Conservation (phyloP, 2,113 vertebrate genomes). For the Eudorcas thomsonii region DNA sequence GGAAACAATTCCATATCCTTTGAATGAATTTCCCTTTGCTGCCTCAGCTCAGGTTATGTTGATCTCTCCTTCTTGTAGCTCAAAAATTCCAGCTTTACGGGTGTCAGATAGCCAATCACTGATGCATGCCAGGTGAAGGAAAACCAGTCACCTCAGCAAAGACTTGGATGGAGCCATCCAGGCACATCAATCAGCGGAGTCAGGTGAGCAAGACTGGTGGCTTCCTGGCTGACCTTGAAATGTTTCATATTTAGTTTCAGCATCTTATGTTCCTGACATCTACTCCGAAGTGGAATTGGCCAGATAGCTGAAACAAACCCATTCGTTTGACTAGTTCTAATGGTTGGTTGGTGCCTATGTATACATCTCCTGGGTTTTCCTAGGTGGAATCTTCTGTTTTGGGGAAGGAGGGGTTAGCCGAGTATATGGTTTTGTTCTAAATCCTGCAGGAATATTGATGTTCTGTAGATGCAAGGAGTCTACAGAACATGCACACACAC, state of each 20-base stretch:
- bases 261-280: not conserved
- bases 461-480: not conserved
- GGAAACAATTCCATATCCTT: not conserved
- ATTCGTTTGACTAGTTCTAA: not conserved
- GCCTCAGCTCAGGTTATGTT: not conserved
- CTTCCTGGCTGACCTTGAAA: not conserved
- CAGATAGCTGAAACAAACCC: not conserved
- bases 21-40: not conserved
- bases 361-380: not conserved
- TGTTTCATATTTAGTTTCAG: not conserved
- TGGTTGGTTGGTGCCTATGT: not conserved
- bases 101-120: not conserved
- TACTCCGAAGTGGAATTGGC: not conserved
- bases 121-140: not conserved
- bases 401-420: not conserved
- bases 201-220: not conserved
- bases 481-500: not conserved
- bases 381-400: not conserved
- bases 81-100: not conserved
- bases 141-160: not conserved
- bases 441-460: not conserved
- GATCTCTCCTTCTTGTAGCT: constrained; percentile 26
- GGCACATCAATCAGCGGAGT: not conserved
- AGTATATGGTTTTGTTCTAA: not conserved
- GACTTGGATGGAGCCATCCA: not conserved